Conservation (phyloP, 2,888 invertebrate genomes). For the Watsonalla cultraria region DNA sequence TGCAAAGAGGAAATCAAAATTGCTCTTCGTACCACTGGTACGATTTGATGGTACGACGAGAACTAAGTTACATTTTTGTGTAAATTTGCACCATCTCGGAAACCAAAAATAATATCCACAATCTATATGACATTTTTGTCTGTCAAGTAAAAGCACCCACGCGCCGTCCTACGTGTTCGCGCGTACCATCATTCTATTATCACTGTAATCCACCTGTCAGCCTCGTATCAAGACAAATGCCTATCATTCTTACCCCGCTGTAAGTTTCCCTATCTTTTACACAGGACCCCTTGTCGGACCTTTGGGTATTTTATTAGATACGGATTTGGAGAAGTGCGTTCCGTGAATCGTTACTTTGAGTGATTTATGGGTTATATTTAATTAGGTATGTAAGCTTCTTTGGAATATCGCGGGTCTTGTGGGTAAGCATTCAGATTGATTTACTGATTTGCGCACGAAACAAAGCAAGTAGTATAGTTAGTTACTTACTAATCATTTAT, state of each 20-base stretch:
- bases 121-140: not conserved
- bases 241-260: not conserved
- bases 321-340: not conserved
- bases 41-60: too few relatives aligned
- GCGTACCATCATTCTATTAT: not conserved
- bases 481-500: too few relatives aligned
- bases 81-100: too few relatives aligned
- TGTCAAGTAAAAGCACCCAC: not conserved
- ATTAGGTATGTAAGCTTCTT: too few relatives aligned
- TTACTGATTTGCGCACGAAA: too few relatives aligned
- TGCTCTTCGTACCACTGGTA: too few relatives aligned
- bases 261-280: not conserved
- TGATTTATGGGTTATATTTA: not conserved
- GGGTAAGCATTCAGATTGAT: too few relatives aligned
- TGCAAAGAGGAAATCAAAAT: too few relatives aligned
- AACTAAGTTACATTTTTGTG: too few relatives aligned
- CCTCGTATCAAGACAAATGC: slow-evolving; percentile 1
- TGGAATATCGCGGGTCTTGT: too few relatives aligned
- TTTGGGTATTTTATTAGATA: not conserved
- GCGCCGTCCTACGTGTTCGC: not conserved
- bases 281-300: not conserved
- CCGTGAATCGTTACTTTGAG: not conserved
- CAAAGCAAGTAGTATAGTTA: too few relatives aligned
- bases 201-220: slow-evolving; percentile 2
- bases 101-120: too few relatives aligned